Percentiles rank a stretch among this genome's conserved stretches.
Evolutionary conservation across 1,140 invertebrate species (phyloP).

Genomic region (Maniola jurtina): DNA sequence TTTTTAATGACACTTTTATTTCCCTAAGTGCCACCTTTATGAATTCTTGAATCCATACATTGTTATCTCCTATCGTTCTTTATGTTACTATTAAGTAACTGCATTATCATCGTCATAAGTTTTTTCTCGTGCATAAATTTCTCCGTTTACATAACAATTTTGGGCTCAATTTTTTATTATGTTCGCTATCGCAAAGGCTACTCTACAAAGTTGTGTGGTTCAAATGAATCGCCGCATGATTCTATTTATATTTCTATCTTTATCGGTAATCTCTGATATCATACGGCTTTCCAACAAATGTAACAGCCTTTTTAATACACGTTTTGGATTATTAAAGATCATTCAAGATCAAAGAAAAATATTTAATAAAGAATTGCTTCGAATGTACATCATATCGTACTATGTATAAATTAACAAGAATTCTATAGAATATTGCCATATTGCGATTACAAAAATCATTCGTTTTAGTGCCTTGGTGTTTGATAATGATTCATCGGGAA

Average conservation of each 20-base stretch:
- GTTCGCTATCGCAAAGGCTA: no score
- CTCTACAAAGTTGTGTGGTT: neutral
- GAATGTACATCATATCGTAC: no score
- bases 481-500: no score
- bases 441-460: no score
- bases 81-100: neutral
- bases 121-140: no score
- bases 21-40: slow-evolving; percentile 22
- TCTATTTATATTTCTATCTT: neutral
- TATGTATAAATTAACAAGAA: no score
- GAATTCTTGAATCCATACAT: slow-evolving; percentile 20
- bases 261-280: neutral
- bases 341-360: no score
- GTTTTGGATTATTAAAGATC: neutral
- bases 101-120: neutral
- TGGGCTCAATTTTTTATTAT: no score
- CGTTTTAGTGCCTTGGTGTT: no score
- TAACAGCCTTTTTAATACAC: neutral
- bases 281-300: neutral
- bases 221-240: neutral
- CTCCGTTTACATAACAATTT: no score
- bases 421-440: no score
- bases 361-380: no score
- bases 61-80: neutral
- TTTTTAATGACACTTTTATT: slow-evolving; percentile 50